These are phyloP conservation scores for Psix sp. DNA, from an alignment of 1,140 invertebrate genomes.

Conservation along the genomic window DNA sequence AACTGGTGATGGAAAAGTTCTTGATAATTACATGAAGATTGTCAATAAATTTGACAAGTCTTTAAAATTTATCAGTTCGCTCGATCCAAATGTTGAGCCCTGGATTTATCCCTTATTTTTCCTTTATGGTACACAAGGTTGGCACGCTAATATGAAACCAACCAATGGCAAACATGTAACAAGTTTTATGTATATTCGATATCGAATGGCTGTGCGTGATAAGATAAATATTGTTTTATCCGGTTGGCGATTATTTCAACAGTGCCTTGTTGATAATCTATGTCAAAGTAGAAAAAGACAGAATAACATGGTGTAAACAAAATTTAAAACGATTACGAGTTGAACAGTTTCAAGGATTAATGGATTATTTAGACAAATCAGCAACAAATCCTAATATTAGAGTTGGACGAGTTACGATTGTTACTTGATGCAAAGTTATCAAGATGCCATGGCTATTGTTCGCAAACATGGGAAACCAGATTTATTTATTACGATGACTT, in stretches of 20 bases:
- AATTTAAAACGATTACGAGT: constrained; percentile 8
- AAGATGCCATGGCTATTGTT: no score
- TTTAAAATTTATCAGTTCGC: constrained; percentile 1
- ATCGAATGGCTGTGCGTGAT: not conserved
- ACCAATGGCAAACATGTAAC: constrained; percentile 1
- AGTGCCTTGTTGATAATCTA: constrained; percentile 1
- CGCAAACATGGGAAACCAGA: no score
- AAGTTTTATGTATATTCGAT: not conserved
- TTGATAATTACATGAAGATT: constrained; percentile 8
- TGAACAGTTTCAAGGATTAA: constrained; percentile 12
- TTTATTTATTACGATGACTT: no score
- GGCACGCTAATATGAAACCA: not conserved
- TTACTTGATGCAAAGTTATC: constrained; percentile 25
- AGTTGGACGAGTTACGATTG: no score
- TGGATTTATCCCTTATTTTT: constrained; percentile 16
- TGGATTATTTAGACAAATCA: constrained; percentile 63
- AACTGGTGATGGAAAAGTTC: constrained; percentile 14
- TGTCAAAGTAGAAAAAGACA: not conserved
- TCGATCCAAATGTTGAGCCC: not conserved
- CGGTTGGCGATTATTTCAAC: not conserved
- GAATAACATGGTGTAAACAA: constrained; percentile 77
- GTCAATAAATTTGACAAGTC: not conserved
- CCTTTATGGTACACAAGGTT: constrained; percentile 17
- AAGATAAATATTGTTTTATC: not conserved
- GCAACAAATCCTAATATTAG: no score